Evolutionary conservation across 2,888 invertebrate species (phyloP), one percentile per base, ranked within the genome.

Genomic region (Hyposoter didymator): DNA sequence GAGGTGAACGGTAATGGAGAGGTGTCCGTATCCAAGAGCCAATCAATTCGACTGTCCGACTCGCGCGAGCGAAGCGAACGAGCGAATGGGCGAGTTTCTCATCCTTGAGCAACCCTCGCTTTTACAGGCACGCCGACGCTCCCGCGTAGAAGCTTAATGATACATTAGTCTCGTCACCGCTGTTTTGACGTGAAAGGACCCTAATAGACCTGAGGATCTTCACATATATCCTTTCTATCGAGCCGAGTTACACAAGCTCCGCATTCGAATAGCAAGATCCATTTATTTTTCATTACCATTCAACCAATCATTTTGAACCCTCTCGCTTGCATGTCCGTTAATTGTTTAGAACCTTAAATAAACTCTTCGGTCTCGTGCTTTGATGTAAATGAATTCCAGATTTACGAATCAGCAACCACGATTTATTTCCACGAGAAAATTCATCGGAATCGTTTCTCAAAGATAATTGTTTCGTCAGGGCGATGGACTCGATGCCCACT

Each of bases 111-210:
- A 19, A 62, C 43, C 66, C 64, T 66, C 39, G 39, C 76, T 72
- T 45, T 35, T 19, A 47, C 22, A 12, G 66, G 7, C 10, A n/a
- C 14, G 32, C 43, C 66, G 39, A 2, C 39, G 39, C 35, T 35
- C 52, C 45, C 39, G 47, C 49, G 74, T 52, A 64, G 52, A 85
- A 87, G 82, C 89, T 88, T 90, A 90, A 92, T 90, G 91, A 92
- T 92, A 90, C 90, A 91, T 91, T 90, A 90, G 92, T 87, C 89
- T 88, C 80, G 83, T 83, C 85, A 84, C 80, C 76, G 45, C 52
- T 91, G 89, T 91, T 91, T 90, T 92, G 91, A 92, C 91, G 87
- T 89, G 90, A 91, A 90, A 89, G 88, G 87, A 86, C 89, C 84
- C 90, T 89, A 90, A 91, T 89, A 88, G 90, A 78, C 85, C 19